phyloP scores from a whole-genome alignment of 2,797 vertebrate genomes.

The Tokudaia tokunoshimensis region DNA sequence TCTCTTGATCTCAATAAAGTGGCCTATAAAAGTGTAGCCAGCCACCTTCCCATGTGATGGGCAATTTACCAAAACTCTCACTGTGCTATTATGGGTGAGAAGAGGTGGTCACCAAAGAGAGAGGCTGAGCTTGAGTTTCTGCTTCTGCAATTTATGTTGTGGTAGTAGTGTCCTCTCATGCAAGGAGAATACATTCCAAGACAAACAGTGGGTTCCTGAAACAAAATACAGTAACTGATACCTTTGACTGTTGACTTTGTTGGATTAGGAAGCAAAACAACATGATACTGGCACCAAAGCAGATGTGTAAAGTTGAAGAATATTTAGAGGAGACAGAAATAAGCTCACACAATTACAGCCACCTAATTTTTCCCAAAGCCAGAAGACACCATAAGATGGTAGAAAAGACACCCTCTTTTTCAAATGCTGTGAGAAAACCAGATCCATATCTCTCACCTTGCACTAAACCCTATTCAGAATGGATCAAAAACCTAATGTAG shows the following conservation, averaged over 20 bases:
- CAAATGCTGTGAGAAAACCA: neutral
- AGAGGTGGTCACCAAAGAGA: neutral
- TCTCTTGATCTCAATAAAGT: neutral
- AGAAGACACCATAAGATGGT: neutral
- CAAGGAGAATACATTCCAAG: neutral
- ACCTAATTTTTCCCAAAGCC: neutral
- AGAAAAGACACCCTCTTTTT: neutral
- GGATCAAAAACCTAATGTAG: neutral
- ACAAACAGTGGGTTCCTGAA: neutral
- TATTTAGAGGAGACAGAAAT: neutral
- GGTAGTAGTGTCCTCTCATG: neutral
- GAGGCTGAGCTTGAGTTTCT: neutral
- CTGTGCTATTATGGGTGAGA: neutral
- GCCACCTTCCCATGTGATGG: rapidly evolving
- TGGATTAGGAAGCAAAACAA: neutral
- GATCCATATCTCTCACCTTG: neutral
- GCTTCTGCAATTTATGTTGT: neutral
- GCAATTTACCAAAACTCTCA: neutral
- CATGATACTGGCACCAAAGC: neutral
- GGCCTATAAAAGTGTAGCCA: neutral
- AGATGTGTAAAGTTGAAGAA: neutral
- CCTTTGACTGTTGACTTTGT: neutral
- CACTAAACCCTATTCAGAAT: no score
- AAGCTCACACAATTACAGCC: neutral
- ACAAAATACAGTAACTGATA: neutral